phyloP scores from a whole-genome alignment of 2,113 vertebrate genomes.

The Fukomys damarensis region DNA sequence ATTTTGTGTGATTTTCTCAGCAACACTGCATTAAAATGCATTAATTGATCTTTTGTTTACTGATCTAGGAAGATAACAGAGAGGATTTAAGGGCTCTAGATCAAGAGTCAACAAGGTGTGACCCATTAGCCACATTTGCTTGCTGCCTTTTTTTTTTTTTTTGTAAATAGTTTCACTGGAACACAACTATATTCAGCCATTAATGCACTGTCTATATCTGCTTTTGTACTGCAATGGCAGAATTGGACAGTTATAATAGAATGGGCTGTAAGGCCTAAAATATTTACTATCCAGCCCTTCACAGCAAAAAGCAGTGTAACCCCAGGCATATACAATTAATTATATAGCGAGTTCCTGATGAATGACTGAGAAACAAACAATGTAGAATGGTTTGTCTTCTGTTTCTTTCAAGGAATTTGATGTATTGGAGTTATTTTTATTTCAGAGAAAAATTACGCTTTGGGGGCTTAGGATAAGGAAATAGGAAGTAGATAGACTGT shows the following conservation, averaged over 20 bases:
- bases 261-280: not conserved
- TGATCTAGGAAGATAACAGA: not conserved
- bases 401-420: slow-evolving; percentile 13
- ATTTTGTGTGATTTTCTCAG: not conserved
- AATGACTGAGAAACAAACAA: slow-evolving; percentile 16
- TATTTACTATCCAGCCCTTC: not conserved
- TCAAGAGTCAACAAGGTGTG: not conserved
- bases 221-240: not conserved
- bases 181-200: not conserved
- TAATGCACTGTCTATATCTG: not conserved
- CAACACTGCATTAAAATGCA: slow-evolving; percentile 18
- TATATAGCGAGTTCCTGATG: not conserved
- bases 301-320: not conserved
- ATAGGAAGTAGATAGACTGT: not conserved
- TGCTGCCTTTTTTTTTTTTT: not conserved
- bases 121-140: not conserved
- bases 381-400: not conserved
- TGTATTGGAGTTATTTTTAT: not conserved
- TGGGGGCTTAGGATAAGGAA: not conserved
- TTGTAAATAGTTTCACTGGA: slow-evolving; percentile 51
- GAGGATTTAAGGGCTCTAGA: not conserved
- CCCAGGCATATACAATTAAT: not conserved
- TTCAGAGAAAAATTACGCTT: slow-evolving; percentile 12
- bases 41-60: slow-evolving; percentile 35
- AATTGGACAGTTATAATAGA: not conserved